Base-by-base conservation (phyloP, 2,113 vertebrate genomes). In the Lophura nycthemera region DNA sequence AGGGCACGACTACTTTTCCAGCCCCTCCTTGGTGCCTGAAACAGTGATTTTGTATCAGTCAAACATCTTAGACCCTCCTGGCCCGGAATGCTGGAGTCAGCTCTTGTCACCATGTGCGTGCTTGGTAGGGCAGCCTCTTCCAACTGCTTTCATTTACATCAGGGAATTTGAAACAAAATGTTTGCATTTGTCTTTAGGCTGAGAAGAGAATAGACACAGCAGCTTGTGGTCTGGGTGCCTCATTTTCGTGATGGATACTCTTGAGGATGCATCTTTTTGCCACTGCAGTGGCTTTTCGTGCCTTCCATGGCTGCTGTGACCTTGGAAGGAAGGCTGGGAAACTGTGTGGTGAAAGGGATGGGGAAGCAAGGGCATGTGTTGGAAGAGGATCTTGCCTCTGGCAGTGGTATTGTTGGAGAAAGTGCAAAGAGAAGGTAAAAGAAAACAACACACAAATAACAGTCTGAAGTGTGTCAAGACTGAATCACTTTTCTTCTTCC, bases 401-500 rank as follows among this genome's bases (percentile, higher is more conserved):
- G 86, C 84, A 65, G 59, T 79, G 42, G 66, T 64, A 38, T 38
- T 74, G 71, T 57, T 85, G 63, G 71, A 89, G 36, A 85, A 93
- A 73, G 67, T 61, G 86, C n/a, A 73, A 72, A 85, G 74, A 85
- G 61, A 32, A 10, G 19, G 8, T 3, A 24, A 27, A 34, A 48
- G 59, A 27, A 8, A 3, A 20, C 38, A 72, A 38, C 89, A 60
- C 27, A 66, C 25, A 56, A 50, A 59, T 19, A 25, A 13, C 29
- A 79, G 29, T 36, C 84, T 89, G 75, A 90, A 73, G 74, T 93
- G 25, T 76, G 81, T 92, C 50, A 73, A 69, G 78, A 89, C 50
- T 60, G 72, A 93, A 89, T 91, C 56, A 48, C 38, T 90, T 83
- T 91, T 85, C 34, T 90, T 94, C 52, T 81, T 88, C 52, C 57